Evolutionary conservation across 2,888 invertebrate genomes (phyloP).

Genomic region (Eutolmus rufibarbis): DNA sequence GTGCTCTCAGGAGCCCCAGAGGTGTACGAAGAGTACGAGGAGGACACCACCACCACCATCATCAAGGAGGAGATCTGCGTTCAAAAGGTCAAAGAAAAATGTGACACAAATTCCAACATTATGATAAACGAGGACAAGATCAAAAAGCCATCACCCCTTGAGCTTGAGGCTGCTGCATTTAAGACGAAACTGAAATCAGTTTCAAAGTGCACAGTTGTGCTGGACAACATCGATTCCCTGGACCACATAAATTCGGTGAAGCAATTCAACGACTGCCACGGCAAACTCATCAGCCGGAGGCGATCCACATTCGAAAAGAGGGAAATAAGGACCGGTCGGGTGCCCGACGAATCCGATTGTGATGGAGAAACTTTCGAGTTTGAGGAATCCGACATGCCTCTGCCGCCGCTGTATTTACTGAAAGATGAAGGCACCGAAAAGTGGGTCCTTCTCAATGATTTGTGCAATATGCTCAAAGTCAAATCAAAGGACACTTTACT

Average conservation of each 20-base stretch:
- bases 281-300: conserved; percentile 25
- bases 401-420: conserved; percentile 82
- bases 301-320: conserved; percentile 58
- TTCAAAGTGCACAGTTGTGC: conserved; percentile 52
- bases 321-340: conserved; percentile 45
- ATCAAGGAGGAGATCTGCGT: background rate
- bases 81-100: conserved; percentile 40
- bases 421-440: conserved; percentile 73
- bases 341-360: conserved; percentile 53
- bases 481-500: conserved; percentile 82
- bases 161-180: background rate
- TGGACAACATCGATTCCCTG: conserved; percentile 50
- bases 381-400: conserved; percentile 79
- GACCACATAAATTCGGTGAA: conserved; percentile 49
- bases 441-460: conserved; percentile 82
- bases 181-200: conserved; percentile 50
- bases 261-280: conserved; percentile 42
- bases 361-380: conserved; percentile 75
- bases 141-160: background rate
- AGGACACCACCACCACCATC: conserved; percentile 64
- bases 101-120: conserved; percentile 46
- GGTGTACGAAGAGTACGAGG: conserved; percentile 63
- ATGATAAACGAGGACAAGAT: conserved; percentile 40
- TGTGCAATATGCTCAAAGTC: conserved; percentile 77
- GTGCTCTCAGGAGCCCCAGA: conserved; percentile 60